Evolutionary conservation across 1,140 invertebrate genomes (phyloP), one percentile per base, ranked within the genome.

Genomic region (Ericerus pela): DNA sequence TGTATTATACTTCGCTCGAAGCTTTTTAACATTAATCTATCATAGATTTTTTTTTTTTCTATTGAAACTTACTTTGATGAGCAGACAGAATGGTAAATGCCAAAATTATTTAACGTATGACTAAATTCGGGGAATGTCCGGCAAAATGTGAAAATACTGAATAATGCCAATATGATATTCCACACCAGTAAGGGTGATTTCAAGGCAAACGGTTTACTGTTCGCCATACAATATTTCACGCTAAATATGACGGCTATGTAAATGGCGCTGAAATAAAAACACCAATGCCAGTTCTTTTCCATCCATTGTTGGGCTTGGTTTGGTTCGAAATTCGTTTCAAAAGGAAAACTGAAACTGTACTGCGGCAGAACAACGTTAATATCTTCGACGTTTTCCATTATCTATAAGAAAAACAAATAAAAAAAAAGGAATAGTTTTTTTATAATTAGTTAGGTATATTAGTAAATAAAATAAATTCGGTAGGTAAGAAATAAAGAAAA

Each of bases 231-330:
- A 64, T 84, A 78, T 71, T 95, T 88, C 22, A 89, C 90, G 53
- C 82, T 82, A 70, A 94, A 97, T 65, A 99, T 90, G 30, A 92
- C 72, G 18, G 93, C 75, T 79, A 98, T 86, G 66, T 99, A 98
- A 58, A 90, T 73, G 56, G 82, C 84, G 47, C 87, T 83, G 68
- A 85, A 88, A 66, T 88, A 91, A 69, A 96, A 88, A 43, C 86
- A 87, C 65, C 85, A 80, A 36, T 85, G 87, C 94, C 93, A 97
- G 70, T 97, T 89, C 59, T 88, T 79, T 38, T 80, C 77, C 92
- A 98, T 96, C 90, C 93, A 98, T 69, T 81, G 79, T 63, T 82
- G 77, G 61, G 87, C 89, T 54, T 82, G 79, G 61, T 81, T 75
- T 62, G 91, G 85, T 66, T 88, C 84, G 70, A 94, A 96, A 64